Evolutionary conservation across 2,797 vertebrate genomes (phyloP).

Genomic region (Dicrostonyx torquatus): DNA sequence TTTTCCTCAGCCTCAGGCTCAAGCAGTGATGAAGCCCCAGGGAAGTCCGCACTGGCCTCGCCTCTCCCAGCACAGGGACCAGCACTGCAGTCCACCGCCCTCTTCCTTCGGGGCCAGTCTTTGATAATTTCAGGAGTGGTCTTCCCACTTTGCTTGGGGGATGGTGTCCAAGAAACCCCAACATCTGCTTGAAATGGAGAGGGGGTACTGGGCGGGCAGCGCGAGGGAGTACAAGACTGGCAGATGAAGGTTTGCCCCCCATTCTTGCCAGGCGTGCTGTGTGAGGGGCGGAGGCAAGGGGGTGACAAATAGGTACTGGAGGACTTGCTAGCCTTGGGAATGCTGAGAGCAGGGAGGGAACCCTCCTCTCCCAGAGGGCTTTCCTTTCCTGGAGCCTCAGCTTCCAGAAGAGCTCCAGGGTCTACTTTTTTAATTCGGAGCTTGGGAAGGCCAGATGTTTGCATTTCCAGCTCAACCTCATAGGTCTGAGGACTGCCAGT

Average conservation of each 20-base stretch:
- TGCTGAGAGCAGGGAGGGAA: constrained; percentile 62
- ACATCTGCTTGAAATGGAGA: constrained; percentile 87
- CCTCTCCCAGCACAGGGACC: background rate
- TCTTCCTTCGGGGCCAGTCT: constrained; percentile 95
- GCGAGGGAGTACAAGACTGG: constrained; percentile 95
- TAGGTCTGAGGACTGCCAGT: constrained; percentile 86
- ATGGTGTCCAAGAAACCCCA: constrained; percentile 90
- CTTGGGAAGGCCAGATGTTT: constrained; percentile 93
- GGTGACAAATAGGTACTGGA: constrained; percentile 87
- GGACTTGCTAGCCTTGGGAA: constrained; percentile 85
- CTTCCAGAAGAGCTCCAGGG: constrained; percentile 82
- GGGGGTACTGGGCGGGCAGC: constrained; percentile 82
- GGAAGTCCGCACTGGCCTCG: constrained; percentile 79
- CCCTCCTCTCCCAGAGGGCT: constrained; percentile 78
- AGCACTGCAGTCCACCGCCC: constrained; percentile 83
- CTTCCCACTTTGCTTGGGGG: constrained; percentile 92
- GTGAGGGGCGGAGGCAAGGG: constrained; percentile 86
- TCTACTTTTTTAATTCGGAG: constrained; percentile 92
- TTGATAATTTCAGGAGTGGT: constrained; percentile 93
- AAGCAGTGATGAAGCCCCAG: constrained; percentile 65
- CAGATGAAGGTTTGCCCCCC: constrained; percentile 95
- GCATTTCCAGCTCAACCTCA: constrained; percentile 94
- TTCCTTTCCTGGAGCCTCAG: constrained; percentile 57
- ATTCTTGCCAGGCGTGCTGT: constrained; percentile 90
- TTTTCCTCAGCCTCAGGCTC: constrained; percentile 72